Conservation (phyloP, 2,113 vertebrate species). For the Jacana jacana region DNA sequence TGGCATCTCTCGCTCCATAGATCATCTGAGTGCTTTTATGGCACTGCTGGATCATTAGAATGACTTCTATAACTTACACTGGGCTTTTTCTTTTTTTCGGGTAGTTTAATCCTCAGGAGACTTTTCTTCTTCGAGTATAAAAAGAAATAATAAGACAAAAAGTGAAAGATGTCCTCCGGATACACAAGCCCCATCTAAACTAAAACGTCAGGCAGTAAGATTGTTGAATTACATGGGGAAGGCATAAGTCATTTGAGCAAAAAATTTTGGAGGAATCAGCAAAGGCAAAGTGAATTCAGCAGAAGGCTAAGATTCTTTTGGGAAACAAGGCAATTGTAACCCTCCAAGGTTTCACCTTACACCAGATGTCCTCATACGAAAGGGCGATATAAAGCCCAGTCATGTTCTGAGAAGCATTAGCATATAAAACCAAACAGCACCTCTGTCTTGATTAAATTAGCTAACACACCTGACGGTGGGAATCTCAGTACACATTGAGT, state of each 20-base stretch:
- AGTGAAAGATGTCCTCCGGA: background rate
- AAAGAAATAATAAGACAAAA: background rate
- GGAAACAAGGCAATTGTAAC: background rate
- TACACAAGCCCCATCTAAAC: background rate
- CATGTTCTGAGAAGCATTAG: background rate
- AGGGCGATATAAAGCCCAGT: background rate
- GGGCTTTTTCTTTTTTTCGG: background rate
- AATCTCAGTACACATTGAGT: background rate
- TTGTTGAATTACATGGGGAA: background rate
- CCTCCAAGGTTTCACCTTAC: background rate
- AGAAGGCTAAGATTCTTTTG: background rate
- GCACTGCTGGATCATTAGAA: background rate
- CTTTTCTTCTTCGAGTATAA: background rate
- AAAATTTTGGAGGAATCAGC: background rate
- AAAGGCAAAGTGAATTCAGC: background rate
- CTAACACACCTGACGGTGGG: background rate
- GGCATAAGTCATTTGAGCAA: background rate
- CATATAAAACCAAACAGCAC: background rate
- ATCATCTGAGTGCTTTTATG: constrained; percentile 8
- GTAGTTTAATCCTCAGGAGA: background rate
- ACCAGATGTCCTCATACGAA: background rate
- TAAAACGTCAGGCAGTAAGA: background rate
- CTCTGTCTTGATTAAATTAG: background rate
- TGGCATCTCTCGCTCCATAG: background rate
- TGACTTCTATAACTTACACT: background rate